Conservation (phyloP, 2,113 vertebrate genomes). For the Dascyllus trimaculatus region DNA sequence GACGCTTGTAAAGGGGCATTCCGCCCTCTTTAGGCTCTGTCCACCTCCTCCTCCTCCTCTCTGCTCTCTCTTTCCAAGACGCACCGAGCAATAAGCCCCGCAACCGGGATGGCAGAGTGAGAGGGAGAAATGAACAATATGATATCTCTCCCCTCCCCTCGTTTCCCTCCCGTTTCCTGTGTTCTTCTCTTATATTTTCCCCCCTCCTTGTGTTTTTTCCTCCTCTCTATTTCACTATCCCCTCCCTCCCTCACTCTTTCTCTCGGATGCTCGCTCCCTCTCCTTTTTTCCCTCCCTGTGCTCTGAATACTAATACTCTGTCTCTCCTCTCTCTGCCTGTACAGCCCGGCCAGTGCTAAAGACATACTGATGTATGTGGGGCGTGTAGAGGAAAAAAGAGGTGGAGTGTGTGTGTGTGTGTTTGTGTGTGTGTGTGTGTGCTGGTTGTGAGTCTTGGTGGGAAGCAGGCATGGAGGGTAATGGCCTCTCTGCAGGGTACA, state of each 20-base stretch:
- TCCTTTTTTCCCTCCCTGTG: slow-evolving; percentile 77
- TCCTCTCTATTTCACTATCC: slow-evolving; percentile 75
- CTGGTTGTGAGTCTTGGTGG: slow-evolving; percentile 11
- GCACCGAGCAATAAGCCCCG: slow-evolving; percentile 65
- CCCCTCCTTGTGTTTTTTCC: slow-evolving; percentile 73
- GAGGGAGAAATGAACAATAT: slow-evolving; percentile 78
- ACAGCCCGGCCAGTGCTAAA: slow-evolving; percentile 78
- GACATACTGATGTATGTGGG: slow-evolving; percentile 83
- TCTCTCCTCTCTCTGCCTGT: slow-evolving; percentile 78
- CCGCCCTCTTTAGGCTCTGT: slow-evolving; percentile 52
- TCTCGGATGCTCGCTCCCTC: slow-evolving; percentile 68
- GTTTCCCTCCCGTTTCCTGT: slow-evolving; percentile 76
- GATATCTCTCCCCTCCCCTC: slow-evolving; percentile 80
- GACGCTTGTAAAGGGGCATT: slow-evolving; percentile 75
- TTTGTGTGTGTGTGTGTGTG: slow-evolving; percentile 30
- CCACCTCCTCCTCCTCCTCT: slow-evolving; percentile 21
- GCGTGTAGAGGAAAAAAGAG: slow-evolving; percentile 47
- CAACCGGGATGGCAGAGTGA: slow-evolving; percentile 78
- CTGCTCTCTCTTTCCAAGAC: slow-evolving; percentile 39
- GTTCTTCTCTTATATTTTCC: slow-evolving; percentile 77
- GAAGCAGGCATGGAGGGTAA: slow-evolving; percentile 20
- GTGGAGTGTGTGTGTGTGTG: background rate
- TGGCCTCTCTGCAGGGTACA: slow-evolving; percentile 49
- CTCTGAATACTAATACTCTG: slow-evolving; percentile 86
- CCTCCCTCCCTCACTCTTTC: slow-evolving; percentile 67